Evolutionary conservation across 2,797 vertebrate species (phyloP).

Genomic region (Cryptoprocta ferox): DNA sequence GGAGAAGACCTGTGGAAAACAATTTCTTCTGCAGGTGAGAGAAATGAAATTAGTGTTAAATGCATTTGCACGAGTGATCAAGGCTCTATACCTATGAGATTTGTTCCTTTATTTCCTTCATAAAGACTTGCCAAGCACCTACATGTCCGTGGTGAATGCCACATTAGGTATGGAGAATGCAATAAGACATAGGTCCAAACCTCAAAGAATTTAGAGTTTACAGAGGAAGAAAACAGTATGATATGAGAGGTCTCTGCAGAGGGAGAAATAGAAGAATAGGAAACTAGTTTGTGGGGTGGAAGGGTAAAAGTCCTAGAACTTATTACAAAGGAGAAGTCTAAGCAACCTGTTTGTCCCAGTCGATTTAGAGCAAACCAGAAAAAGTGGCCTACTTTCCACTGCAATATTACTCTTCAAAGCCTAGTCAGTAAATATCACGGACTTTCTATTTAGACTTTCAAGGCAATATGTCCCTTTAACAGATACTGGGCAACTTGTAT

Average conservation of each 20-base stretch:
- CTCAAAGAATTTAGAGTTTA: neutral
- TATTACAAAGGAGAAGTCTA: neutral
- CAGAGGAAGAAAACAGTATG: neutral
- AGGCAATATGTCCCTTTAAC: neutral
- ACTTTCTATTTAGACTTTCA: neutral
- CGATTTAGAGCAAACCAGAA: neutral
- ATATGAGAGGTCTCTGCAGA: neutral
- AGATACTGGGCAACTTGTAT: neutral
- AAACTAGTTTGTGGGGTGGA: neutral
- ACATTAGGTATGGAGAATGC: neutral
- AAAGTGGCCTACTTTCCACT: neutral
- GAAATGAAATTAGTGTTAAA: neutral
- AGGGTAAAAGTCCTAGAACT: neutral
- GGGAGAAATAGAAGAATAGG: neutral
- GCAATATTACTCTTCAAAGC: neutral
- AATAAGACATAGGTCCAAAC: neutral
- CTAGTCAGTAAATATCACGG: neutral
- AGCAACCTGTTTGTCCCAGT: neutral
- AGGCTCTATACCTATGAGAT: neutral
- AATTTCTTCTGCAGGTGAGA: neutral
- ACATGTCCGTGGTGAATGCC: neutral
- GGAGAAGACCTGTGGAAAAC: neutral
- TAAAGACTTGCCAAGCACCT: neutral
- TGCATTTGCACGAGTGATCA: neutral
- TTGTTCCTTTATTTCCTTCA: neutral